These are phyloP conservation scores for Drosophila nr. perissopoda DNA, from an alignment of 2,888 invertebrate genomes.

Conservation along the genomic window DNA sequence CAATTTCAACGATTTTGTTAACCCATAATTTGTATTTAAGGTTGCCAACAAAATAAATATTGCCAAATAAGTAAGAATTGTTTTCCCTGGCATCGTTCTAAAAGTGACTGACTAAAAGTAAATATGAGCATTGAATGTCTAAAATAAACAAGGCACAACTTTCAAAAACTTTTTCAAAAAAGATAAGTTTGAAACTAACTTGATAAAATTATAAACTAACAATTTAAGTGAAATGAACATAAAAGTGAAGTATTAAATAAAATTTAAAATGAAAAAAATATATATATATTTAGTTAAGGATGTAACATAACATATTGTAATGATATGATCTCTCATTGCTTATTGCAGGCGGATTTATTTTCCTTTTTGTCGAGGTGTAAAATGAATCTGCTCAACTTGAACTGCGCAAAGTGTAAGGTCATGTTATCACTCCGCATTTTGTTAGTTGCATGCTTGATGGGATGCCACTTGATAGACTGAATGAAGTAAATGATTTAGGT, in stretches of 20 bases:
- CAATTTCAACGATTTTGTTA: neutral
- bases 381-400: no score
- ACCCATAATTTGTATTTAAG: neutral
- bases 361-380: no score
- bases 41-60: neutral
- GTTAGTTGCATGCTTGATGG: no score
- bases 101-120: neutral
- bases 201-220: neutral
- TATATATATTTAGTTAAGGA: neutral
- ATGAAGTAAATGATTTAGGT: no score
- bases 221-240: neutral
- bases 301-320: neutral
- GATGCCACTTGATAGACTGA: no score
- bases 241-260: neutral
- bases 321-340: no score
- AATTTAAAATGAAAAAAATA: neutral
- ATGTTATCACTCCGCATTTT: no score
- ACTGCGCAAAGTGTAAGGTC: no score
- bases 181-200: neutral
- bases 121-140: neutral
- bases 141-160: neutral
- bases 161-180: neutral
- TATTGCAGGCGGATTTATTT: no score
- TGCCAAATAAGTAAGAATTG: neutral
- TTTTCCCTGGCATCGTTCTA: conserved; percentile 6